A percentile compares a stretch with the other conserved stretches of the same genome.
These are phyloP conservation scores for Daktulosphaira vitifoliae DNA, from an alignment of 1,140 invertebrate species.

Conservation along the genomic window DNA sequence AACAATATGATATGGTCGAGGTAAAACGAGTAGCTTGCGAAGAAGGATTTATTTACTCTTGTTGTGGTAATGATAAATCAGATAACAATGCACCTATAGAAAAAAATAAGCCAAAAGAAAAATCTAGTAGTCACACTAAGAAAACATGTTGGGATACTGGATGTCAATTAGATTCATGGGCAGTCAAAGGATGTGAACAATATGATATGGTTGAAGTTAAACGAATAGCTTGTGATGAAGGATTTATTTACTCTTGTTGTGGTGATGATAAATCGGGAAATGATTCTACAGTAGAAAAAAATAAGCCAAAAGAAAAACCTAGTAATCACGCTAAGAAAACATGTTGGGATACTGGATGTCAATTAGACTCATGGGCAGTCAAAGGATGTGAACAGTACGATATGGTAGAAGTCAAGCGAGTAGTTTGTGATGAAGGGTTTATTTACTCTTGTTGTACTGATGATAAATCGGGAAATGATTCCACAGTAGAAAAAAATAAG, in stretches of 20 bases:
- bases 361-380: neutral
- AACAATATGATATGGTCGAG: neutral
- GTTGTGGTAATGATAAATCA: neutral
- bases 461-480: no score
- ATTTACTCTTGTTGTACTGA: neutral
- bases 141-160: neutral
- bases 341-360: constrained; percentile 2
- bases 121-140: no score
- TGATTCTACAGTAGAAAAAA: no score
- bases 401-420: neutral
- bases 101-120: no score
- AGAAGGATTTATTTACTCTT: neutral
- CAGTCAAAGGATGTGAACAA: neutral
- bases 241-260: neutral
- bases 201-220: neutral
- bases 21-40: neutral
- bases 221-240: neutral
- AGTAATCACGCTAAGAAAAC: no score
- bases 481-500: no score
- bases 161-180: neutral
- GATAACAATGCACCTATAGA: no score
- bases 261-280: no score
- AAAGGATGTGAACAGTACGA: neutral
- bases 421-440: neutral
- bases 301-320: no score